phyloP scores from a whole-genome alignment of 53 echinoderm and acorn worm species.

The Temnopleurus reevesii region DNA sequence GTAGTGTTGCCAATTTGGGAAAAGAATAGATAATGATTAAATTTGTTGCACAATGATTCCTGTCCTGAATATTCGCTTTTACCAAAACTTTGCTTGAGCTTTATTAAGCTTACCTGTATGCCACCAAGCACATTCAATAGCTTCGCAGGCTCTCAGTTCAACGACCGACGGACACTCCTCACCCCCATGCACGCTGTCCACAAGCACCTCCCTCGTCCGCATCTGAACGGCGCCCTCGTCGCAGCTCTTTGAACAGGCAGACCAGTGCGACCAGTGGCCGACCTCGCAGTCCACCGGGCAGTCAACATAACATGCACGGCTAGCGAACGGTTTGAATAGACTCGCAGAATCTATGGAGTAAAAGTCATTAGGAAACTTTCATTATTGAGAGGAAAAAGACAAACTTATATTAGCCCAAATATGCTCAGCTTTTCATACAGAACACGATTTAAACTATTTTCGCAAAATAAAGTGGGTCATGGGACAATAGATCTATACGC shows the following conservation, averaged over 20 bases:
- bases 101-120: conserved; percentile 71
- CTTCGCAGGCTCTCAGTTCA: conserved; percentile 79
- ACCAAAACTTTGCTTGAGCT: too few species aligned
- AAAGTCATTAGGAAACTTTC: background rate
- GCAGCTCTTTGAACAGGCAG: conserved; percentile 88
- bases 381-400: too few species aligned
- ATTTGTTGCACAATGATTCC: too few species aligned
- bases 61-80: too few species aligned
- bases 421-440: too few species aligned
- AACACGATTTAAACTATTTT: too few species aligned
- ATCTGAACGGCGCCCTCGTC: conserved; percentile 78
- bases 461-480: too few species aligned
- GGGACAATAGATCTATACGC: too few species aligned
- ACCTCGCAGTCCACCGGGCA: conserved; percentile 92
- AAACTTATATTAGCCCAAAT: too few species aligned
- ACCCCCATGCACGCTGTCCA: conserved; percentile 64
- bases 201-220: conserved; percentile 71
- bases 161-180: conserved; percentile 68
- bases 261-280: conserved; percentile 94
- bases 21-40: too few species aligned
- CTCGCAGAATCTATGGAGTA: background rate
- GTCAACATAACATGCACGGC: conserved; percentile 79
- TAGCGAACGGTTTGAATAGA: conserved; percentile 34
- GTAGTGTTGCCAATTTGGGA: too few species aligned
- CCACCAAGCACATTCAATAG: conserved; percentile 94